A percentile compares a stretch with the other conserved stretches of the same genome.
Conservation (phyloP, 2,888 invertebrate species). For the Spisula solida region DNA sequence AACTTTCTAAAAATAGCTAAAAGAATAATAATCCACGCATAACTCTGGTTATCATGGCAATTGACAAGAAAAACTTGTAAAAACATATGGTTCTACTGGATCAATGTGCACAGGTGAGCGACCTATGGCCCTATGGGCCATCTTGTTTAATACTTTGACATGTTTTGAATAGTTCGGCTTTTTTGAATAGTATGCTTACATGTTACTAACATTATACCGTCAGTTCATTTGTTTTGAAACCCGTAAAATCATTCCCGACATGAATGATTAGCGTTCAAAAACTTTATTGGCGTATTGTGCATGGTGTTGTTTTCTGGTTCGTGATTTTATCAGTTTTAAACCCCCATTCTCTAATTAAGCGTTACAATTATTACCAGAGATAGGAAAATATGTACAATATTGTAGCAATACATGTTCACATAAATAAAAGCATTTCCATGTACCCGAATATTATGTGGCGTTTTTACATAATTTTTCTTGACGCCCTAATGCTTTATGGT, state of each 20-base stretch:
- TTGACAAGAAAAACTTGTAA: too few relatives aligned
- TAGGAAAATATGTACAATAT: background rate
- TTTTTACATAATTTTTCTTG: conserved; percentile 1
- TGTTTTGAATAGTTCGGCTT: too few relatives aligned
- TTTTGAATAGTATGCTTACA: too few relatives aligned
- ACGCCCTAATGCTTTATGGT: background rate
- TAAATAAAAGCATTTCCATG: conserved; percentile 5
- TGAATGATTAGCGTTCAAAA: background rate
- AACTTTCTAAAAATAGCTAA: too few relatives aligned
- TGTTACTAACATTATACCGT: too few relatives aligned
- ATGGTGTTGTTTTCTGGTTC: background rate
- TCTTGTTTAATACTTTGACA: too few relatives aligned
- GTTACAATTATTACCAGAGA: background rate
- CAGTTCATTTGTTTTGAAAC: too few relatives aligned
- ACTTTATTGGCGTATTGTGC: background rate
- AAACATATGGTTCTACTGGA: too few relatives aligned
- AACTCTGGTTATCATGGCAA: too few relatives aligned
- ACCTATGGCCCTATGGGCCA: too few relatives aligned
- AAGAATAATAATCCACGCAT: too few relatives aligned
- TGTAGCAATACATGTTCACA: background rate
- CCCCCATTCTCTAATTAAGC: background rate
- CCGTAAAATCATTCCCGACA: background rate
- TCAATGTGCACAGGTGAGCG: too few relatives aligned
- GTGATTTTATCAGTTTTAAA: background rate
- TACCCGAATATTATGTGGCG: background rate